Percentiles rank a stretch among this genome's conserved stretches.
phyloP scores from a whole-genome alignment of 1,140 invertebrate species.

The Nasonia vitripennis region DNA sequence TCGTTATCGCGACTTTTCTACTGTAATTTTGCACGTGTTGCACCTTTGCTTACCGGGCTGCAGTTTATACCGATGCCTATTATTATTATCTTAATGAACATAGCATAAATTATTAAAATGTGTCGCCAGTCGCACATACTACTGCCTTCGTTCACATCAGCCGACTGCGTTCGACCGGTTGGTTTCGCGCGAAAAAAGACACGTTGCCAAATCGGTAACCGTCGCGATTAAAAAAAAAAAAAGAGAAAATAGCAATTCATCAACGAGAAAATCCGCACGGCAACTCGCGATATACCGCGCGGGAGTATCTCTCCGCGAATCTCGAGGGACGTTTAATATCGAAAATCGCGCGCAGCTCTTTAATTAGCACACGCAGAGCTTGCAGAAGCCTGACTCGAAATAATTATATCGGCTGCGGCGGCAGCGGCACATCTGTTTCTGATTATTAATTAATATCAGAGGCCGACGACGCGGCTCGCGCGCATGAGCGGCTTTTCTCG shows the following conservation, averaged over 20 bases:
- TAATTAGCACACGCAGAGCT: conserved; percentile 40
- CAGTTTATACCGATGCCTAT: too few species aligned
- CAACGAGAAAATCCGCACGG: neutral
- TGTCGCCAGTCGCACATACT: neutral
- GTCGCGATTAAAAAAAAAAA: neutral
- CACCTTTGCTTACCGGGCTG: too few species aligned
- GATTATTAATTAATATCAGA: conserved; percentile 74
- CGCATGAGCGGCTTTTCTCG: conserved; percentile 60
- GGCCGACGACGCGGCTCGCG: conserved; percentile 62
- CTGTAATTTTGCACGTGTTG: too few species aligned
- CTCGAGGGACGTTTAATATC: neutral
- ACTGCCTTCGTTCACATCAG: neutral
- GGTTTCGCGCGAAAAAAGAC: neutral
- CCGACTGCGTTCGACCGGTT: neutral
- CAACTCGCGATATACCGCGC: neutral
- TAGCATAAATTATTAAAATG: neutral
- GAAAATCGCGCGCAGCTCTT: conserved; percentile 14
- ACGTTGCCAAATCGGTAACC: neutral
- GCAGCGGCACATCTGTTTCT: conserved; percentile 70
- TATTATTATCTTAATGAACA: neutral
- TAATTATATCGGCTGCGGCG: conserved; percentile 36
- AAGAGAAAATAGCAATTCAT: neutral
- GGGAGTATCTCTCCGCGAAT: neutral
- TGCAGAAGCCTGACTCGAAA: conserved; percentile 36
- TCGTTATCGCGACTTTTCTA: neutral